Conservation (phyloP, 92 coral and sea anemone genomes). For the Porites rus region DNA sequence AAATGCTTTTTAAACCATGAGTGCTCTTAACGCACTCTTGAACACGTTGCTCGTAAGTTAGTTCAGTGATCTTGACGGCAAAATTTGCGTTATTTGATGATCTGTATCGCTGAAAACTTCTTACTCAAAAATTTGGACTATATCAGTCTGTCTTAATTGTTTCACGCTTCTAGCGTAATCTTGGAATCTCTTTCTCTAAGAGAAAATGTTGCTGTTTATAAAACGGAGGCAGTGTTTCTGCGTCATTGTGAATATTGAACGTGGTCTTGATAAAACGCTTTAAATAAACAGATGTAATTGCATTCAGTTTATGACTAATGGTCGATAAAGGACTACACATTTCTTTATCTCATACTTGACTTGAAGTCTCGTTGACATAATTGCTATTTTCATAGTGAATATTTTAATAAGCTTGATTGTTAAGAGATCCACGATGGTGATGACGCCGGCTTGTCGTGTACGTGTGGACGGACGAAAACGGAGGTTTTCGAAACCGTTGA, state of each 20-base stretch:
- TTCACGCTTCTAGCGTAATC: too few species aligned
- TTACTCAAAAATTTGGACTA: background rate
- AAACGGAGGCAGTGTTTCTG: background rate
- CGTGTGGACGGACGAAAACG: too few species aligned
- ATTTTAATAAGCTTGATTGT: background rate
- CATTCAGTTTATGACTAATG: constrained; percentile 5
- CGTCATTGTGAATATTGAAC: background rate
- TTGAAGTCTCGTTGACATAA: background rate
- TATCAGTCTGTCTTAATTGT: background rate
- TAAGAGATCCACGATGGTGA: too few species aligned
- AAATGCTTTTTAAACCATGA: background rate
- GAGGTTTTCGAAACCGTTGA: too few species aligned
- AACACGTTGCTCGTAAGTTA: background rate
- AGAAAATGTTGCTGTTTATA: background rate
- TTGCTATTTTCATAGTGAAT: background rate
- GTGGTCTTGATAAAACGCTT: background rate
- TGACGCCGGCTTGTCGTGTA: too few species aligned
- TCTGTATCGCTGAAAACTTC: background rate
- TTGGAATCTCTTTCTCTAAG: background rate
- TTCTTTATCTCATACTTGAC: background rate
- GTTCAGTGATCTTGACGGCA: constrained; percentile 2
- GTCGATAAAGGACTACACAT: background rate
- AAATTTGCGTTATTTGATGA: background rate
- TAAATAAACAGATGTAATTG: constrained; percentile 26
- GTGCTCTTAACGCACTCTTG: too few species aligned